Percentiles rank a stretch among this genome's conserved stretches.
phyloP scores from a whole-genome alignment of 2,888 invertebrate genomes.

The Dascillus cervinus region DNA sequence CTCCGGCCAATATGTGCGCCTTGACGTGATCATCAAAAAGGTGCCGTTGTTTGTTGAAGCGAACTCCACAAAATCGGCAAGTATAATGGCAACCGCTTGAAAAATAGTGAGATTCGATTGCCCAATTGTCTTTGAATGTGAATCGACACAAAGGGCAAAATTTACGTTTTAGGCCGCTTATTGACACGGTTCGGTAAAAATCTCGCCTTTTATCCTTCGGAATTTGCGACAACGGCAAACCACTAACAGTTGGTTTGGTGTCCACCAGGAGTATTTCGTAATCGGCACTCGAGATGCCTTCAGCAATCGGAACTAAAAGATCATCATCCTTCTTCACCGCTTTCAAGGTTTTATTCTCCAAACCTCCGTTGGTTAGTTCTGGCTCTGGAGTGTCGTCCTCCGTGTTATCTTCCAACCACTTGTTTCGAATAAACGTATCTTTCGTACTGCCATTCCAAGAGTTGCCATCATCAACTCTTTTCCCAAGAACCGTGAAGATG shows the following conservation, averaged over 20 bases:
- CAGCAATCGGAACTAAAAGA: too few relatives aligned
- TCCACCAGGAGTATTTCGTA: constrained; percentile 22
- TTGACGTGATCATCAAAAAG: constrained; percentile 33
- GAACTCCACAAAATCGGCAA: constrained; percentile 37
- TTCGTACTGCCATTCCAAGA: constrained; percentile 30
- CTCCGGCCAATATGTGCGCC: constrained; percentile 29
- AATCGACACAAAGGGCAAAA: constrained; percentile 40
- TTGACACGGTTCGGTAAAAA: constrained; percentile 35
- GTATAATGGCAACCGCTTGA: constrained; percentile 38
- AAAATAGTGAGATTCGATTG: constrained; percentile 40
- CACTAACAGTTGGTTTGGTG: constrained; percentile 32
- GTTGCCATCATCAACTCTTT: constrained; percentile 30
- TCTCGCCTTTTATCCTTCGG: constrained; percentile 36
- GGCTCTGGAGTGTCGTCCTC: background rate
- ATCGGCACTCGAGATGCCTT: too few relatives aligned
- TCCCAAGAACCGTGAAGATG: constrained; percentile 33
- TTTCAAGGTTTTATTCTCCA: too few relatives aligned
- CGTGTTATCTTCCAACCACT: constrained; percentile 35
- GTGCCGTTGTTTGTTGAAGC: constrained; percentile 39
- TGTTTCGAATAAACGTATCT: constrained; percentile 32
- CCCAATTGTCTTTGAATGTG: constrained; percentile 43
- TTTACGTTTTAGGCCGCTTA: constrained; percentile 33
- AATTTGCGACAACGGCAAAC: constrained; percentile 32
- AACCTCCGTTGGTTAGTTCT: background rate
- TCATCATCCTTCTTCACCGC: too few relatives aligned